Evolutionary conservation across 2,888 invertebrate genomes (phyloP).

Genomic region (Lacanobia oleracea): DNA sequence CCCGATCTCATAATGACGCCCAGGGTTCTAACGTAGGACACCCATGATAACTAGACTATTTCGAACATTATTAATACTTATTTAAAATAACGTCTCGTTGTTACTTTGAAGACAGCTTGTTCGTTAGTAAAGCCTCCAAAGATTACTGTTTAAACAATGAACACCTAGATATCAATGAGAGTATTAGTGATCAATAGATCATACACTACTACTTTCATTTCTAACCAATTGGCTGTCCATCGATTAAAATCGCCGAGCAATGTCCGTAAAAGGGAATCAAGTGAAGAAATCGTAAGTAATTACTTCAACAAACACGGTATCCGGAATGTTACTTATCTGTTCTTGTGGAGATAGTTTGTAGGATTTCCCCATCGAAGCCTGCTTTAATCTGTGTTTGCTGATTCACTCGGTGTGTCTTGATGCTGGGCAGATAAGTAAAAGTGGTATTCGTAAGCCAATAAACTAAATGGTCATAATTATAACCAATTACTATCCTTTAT

Average conservation of each 20-base stretch:
- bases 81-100: background rate
- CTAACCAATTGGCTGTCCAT: background rate
- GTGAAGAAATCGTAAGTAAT: conserved; percentile 42
- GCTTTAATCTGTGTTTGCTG: conserved; percentile 12
- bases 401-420: conserved; percentile 17
- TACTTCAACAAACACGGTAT: conserved; percentile 27
- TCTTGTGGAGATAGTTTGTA: conserved; percentile 35
- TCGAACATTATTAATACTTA: no score
- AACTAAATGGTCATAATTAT: background rate
- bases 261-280: conserved; percentile 43
- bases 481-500: background rate
- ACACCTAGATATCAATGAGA: no score
- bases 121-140: background rate
- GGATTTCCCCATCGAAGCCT: conserved; percentile 19
- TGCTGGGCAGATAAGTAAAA: conserved; percentile 28
- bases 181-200: no score
- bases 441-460: background rate
- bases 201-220: background rate
- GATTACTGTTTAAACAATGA: no score
- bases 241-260: conserved; percentile 34
- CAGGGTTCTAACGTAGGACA: background rate
- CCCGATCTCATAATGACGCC: background rate
- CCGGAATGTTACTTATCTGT: conserved; percentile 45
- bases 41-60: no score
- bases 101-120: background rate